Evolutionary conservation across 1,140 invertebrate species (phyloP), one percentile per base, ranked within the genome.

Genomic region (Drosophila willistoni): DNA sequence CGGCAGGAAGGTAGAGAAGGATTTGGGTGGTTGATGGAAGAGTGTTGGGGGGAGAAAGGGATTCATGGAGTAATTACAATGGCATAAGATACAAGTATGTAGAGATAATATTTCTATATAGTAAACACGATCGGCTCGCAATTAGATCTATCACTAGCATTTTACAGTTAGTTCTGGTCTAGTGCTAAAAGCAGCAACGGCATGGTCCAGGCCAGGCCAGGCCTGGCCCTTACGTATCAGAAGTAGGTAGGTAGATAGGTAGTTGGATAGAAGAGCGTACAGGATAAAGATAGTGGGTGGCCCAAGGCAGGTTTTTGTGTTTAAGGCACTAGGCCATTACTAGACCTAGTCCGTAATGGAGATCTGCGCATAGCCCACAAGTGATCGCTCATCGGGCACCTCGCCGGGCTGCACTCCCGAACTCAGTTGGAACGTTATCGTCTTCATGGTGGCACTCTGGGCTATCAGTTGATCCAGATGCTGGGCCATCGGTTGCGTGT

Each of bases 301-400:
- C 19, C 29, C 36, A 65, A 41, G 57, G 22, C 64, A 60, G 57
- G 61, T 66, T 51, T 76, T 42, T 22, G 36, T 22, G 36, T 60
- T 39, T 41, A 60, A 60, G 57, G 44, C 63, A 78, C 64, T 71
- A 75, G 76, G 69, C 73, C 77, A 34, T 25, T 64, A 19, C 39
- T 13, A 39, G 44, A 73, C 77, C 93, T 94, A 97, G 93, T 97
- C 96, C 17, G 96, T 96, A 90, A 98, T 96, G 42, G 98, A 98
- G 79, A 99, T 96, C 93, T 99, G 98, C 91, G 98, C 98, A 94
- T 97, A 99, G 83, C 98, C 98, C 90, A 99, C 95, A 68, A 99
- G 93, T 9, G 97, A 96, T 81, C 98, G 97, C 91, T 99, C 98
- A 93, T 99, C 98, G 14, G 97, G 95, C 22, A 96, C 94, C 94